Conservation (phyloP, 2,797 vertebrate species). For the Rhynchotus rufescens region DNA sequence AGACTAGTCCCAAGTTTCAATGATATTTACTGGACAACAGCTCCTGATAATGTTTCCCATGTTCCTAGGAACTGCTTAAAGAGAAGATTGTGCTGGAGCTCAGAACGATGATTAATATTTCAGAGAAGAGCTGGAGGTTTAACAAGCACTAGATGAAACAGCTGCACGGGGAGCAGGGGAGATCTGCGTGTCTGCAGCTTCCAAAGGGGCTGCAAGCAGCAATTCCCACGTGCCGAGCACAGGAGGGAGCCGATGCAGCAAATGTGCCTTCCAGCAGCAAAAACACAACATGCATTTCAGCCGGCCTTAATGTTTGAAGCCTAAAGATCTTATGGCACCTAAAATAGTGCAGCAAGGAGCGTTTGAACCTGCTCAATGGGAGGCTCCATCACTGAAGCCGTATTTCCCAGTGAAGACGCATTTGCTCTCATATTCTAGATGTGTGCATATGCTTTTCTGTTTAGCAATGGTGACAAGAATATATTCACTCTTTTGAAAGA, state of each 20-base stretch:
- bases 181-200: neutral
- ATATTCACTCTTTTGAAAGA: neutral
- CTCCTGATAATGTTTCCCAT: neutral
- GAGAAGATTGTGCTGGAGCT: neutral
- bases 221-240: rapidly evolving
- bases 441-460: neutral
- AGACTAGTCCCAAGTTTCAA: neutral
- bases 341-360: neutral
- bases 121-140: neutral
- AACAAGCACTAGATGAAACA: neutral
- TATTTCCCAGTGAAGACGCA: neutral
- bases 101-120: neutral
- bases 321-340: neutral
- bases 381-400: neutral
- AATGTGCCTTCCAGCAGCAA: too few relatives aligned
- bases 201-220: neutral
- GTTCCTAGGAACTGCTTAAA: neutral
- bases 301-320: neutral
- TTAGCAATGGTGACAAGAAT: neutral
- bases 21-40: neutral
- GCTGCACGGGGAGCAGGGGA: neutral
- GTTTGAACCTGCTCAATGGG: neutral
- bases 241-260: neutral
- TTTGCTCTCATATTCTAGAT: neutral
- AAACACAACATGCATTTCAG: neutral